Conservation (phyloP, 2,888 invertebrate genomes). For the Caradrina clavipalpis region DNA sequence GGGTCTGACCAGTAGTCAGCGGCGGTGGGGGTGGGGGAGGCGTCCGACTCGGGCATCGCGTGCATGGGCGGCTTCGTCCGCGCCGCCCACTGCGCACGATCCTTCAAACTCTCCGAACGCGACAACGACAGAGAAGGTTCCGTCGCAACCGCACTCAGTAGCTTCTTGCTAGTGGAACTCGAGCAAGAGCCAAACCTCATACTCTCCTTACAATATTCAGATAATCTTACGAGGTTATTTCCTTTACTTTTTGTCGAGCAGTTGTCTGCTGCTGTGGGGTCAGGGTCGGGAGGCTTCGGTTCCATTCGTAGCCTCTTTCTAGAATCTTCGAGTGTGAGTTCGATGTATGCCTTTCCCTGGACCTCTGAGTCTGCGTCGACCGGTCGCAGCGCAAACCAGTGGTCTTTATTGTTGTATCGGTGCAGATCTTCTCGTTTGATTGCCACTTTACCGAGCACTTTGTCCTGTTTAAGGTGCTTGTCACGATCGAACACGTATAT, state of each 20-base stretch:
- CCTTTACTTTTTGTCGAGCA: slow-evolving; percentile 80
- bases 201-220: slow-evolving; percentile 88
- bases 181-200: slow-evolving; percentile 88
- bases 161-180: slow-evolving; percentile 87
- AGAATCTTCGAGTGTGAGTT: slow-evolving; percentile 93
- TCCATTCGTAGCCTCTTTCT: slow-evolving; percentile 89
- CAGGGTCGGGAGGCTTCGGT: slow-evolving; percentile 87
- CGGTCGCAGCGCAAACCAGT: slow-evolving; percentile 96
- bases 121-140: slow-evolving; percentile 85
- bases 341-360: slow-evolving; percentile 97
- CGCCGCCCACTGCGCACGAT: slow-evolving; percentile 83
- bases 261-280: slow-evolving; percentile 77
- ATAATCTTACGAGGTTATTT: slow-evolving; percentile 85
- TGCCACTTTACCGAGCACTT: slow-evolving; percentile 95
- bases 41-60: slow-evolving; percentile 83
- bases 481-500: slow-evolving; percentile 97
- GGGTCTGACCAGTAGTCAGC: slow-evolving; percentile 90
- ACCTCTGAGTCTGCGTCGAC: slow-evolving; percentile 98
- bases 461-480: slow-evolving; percentile 95
- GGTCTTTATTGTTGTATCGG: slow-evolving; percentile 97
- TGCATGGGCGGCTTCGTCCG: slow-evolving; percentile 86
- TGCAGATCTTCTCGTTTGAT: slow-evolving; percentile 96
- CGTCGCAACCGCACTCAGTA: slow-evolving; percentile 82
- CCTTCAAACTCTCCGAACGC: slow-evolving; percentile 88
- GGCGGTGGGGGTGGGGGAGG: slow-evolving; percentile 85